Evolutionary conservation across 1,140 invertebrate species (phyloP).

Genomic region (Zaprionus ghesquierei): DNA sequence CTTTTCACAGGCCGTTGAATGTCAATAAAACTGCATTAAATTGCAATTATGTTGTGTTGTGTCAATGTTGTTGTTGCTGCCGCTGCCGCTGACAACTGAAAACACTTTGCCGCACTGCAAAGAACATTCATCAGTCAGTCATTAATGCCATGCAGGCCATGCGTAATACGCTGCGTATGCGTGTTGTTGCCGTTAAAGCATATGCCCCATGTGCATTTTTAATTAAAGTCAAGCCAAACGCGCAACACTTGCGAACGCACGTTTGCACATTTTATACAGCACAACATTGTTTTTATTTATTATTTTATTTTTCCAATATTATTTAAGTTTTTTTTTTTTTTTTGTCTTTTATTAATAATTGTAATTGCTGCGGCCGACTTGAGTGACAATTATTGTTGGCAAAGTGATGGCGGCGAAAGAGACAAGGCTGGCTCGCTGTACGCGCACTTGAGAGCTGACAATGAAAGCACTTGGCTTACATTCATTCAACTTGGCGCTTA

Average conservation of each 20-base stretch:
- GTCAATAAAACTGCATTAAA: slow-evolving; percentile 75
- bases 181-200: slow-evolving; percentile 38
- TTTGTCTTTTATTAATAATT: slow-evolving; percentile 22
- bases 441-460: slow-evolving; percentile 6
- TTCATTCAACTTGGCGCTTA: slow-evolving; percentile 4
- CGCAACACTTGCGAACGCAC: slow-evolving; percentile 7
- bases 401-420: not conserved
- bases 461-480: not conserved
- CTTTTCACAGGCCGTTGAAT: slow-evolving; percentile 58
- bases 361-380: slow-evolving; percentile 18
- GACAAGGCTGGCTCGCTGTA: not conserved
- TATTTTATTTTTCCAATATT: not conserved
- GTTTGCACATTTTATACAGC: slow-evolving; percentile 3
- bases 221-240: slow-evolving; percentile 63
- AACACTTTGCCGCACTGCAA: slow-evolving; percentile 38
- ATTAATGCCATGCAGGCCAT: slow-evolving; percentile 28
- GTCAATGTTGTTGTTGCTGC: slow-evolving; percentile 20
- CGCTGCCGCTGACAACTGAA: slow-evolving; percentile 41
- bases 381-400: slow-evolving; percentile 23
- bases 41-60: slow-evolving; percentile 68
- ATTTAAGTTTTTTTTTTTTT: not conserved
- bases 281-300: not conserved
- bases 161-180: slow-evolving; percentile 3
- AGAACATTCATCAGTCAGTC: slow-evolving; percentile 41
- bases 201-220: slow-evolving; percentile 49